These are phyloP conservation scores for Melanitta fusca DNA, from an alignment of 2,797 vertebrate species.

Conservation along the genomic window DNA sequence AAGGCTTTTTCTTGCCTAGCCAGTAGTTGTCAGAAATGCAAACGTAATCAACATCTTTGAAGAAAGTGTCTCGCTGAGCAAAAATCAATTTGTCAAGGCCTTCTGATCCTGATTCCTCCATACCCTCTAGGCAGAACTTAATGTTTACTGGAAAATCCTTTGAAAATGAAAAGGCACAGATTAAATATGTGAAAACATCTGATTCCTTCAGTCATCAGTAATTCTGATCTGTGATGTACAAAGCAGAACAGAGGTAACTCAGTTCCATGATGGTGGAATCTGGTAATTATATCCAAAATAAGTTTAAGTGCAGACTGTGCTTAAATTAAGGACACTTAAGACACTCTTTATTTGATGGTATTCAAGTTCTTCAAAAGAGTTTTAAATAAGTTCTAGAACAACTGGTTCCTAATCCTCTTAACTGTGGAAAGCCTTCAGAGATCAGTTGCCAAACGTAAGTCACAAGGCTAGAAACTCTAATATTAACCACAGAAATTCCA, in stretches of 20 bases:
- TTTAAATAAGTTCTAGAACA: not conserved
- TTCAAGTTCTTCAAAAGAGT: not conserved
- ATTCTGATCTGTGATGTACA: not conserved
- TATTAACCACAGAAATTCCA: not conserved
- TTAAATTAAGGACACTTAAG: not conserved
- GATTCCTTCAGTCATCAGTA: not conserved
- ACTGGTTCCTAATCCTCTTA: not conserved
- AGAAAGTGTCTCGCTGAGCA: constrained; percentile 87
- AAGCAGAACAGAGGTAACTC: not conserved
- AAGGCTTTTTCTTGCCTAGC: constrained; percentile 96
- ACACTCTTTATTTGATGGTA: not conserved
- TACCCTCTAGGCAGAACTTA: constrained; percentile 97
- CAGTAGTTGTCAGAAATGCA: constrained; percentile 99
- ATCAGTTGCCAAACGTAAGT: not conserved
- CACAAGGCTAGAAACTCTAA: not conserved
- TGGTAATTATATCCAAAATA: not conserved
- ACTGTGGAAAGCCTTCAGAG: not conserved
- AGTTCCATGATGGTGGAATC: not conserved
- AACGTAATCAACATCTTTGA: constrained; percentile 93
- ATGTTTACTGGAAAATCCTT: constrained; percentile 96
- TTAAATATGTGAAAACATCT: not conserved
- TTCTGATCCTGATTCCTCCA: constrained; percentile 98
- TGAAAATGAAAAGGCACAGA: not conserved
- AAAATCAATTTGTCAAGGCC: constrained; percentile 93
- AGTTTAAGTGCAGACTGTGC: not conserved